A percentile compares a stretch with the other conserved stretches of the same genome.
phyloP scores from a whole-genome alignment of 2,888 invertebrate species.

The Drosophila tanythrix region DNA sequence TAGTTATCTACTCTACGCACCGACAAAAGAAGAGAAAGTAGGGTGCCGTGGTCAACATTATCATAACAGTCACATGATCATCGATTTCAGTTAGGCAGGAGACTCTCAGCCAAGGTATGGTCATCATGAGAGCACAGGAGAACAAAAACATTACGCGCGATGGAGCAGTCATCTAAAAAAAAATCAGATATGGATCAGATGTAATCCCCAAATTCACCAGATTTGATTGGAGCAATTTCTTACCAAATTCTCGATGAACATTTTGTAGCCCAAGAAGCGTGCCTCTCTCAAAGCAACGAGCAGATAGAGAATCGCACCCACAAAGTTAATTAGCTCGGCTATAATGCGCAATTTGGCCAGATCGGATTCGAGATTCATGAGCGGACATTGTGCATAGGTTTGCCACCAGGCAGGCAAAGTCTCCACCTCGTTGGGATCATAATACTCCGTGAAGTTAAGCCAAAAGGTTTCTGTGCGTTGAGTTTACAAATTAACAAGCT shows the following conservation, averaged over 20 bases:
- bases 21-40: conserved; percentile 99
- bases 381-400: conserved; percentile 83
- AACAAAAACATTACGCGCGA: conserved; percentile 97
- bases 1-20: conserved; percentile 84
- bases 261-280: conserved; percentile 94
- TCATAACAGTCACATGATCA: conserved; percentile 95
- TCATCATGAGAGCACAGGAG: conserved; percentile 95
- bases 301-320: conserved; percentile 94
- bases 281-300: conserved; percentile 94
- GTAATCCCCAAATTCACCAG: background rate
- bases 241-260: conserved; percentile 98
- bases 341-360: conserved; percentile 87
- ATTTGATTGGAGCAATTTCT: conserved; percentile 53
- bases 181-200: background rate
- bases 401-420: conserved; percentile 82
- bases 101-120: conserved; percentile 93
- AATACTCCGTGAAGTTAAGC: conserved; percentile 83
- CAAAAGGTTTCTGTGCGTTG: conserved; percentile 81
- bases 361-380: conserved; percentile 83
- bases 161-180: conserved; percentile 91
- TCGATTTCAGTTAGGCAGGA: conserved; percentile 94
- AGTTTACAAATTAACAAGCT: background rate
- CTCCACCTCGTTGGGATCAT: conserved; percentile 76
- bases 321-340: conserved; percentile 91
- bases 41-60: conserved; percentile 97